A percentile compares a stretch with the other conserved stretches of the same genome.
These are phyloP conservation scores for Prolemur simus DNA, from an alignment of 2,113 vertebrate species.

Conservation along the genomic window DNA sequence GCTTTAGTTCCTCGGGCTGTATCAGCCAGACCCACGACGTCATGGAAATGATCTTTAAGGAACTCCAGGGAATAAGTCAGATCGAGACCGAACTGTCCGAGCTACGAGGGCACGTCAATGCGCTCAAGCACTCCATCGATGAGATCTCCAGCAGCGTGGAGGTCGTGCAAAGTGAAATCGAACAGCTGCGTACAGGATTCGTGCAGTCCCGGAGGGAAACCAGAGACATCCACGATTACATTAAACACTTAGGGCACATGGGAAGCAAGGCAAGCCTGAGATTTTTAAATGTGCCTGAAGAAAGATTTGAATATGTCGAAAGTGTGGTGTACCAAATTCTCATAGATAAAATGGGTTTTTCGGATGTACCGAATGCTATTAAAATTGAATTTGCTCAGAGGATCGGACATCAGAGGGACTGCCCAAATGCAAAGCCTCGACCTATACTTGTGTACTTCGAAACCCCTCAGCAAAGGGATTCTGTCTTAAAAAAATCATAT, in stretches of 20 bases:
- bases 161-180: slow-evolving; percentile 98
- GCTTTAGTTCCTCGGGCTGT: slow-evolving; percentile 96
- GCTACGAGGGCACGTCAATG: slow-evolving; percentile 96
- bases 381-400: slow-evolving; percentile 97
- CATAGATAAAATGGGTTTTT: slow-evolving; percentile 96
- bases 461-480: slow-evolving; percentile 94
- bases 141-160: slow-evolving; percentile 99
- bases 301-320: slow-evolving; percentile 91
- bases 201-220: slow-evolving; percentile 98
- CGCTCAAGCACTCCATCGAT: slow-evolving; percentile 97
- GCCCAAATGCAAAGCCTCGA: slow-evolving; percentile 96
- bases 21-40: slow-evolving; percentile 98
- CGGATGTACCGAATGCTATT: slow-evolving; percentile 90
- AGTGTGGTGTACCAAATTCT: slow-evolving; percentile 92
- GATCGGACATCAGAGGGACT: slow-evolving; percentile 95
- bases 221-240: slow-evolving; percentile 98
- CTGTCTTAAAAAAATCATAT: slow-evolving; percentile 98
- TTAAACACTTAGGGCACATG: slow-evolving; percentile 94
- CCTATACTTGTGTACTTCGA: slow-evolving; percentile 97
- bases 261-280: slow-evolving; percentile 93
- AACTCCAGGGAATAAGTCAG: slow-evolving; percentile 99
- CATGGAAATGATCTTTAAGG: slow-evolving; percentile 99
- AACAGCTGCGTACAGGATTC: slow-evolving; percentile 96
- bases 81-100: slow-evolving; percentile 98
- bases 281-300: slow-evolving; percentile 97